Evolutionary conservation across 2,797 vertebrate species (phyloP).

Genomic region (Dendrocincla fuliginosa): DNA sequence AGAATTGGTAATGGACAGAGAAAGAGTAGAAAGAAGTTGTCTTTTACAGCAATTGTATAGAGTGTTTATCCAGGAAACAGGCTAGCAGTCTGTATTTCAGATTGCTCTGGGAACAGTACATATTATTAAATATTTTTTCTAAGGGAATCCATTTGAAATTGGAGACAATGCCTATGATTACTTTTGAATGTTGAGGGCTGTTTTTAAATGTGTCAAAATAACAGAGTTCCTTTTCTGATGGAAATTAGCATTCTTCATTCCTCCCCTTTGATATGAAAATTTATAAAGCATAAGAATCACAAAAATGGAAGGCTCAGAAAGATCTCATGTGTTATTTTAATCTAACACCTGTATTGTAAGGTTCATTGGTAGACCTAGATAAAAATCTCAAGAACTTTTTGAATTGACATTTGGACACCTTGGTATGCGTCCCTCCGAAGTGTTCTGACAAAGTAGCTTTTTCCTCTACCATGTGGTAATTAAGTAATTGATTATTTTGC

Average conservation of each 20-base stretch:
- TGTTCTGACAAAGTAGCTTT: background rate
- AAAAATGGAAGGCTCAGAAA: background rate
- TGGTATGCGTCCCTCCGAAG: background rate
- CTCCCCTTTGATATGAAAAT: background rate
- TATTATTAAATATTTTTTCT: conserved; percentile 6
- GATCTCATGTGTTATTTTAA: background rate
- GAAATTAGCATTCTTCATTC: background rate
- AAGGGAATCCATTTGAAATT: background rate
- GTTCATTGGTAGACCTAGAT: background rate
- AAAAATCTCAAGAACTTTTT: background rate
- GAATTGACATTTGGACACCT: background rate
- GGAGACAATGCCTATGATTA: background rate
- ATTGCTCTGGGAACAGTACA: background rate
- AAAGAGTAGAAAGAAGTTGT: background rate
- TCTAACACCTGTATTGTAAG: background rate
- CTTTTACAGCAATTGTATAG: background rate
- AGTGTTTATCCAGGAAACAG: background rate
- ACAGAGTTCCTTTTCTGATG: background rate
- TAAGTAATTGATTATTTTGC: background rate
- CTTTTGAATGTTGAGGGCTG: background rate
- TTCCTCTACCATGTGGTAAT: background rate
- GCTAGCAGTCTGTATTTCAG: background rate
- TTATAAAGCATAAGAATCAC: background rate
- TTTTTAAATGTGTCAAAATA: conserved; percentile 1
- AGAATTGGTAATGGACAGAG: background rate